Percentiles rank a stretch among this genome's conserved stretches.
These are phyloP conservation scores for Limenitis camilla DNA, from an alignment of 2,888 invertebrate genomes.

Conservation along the genomic window DNA sequence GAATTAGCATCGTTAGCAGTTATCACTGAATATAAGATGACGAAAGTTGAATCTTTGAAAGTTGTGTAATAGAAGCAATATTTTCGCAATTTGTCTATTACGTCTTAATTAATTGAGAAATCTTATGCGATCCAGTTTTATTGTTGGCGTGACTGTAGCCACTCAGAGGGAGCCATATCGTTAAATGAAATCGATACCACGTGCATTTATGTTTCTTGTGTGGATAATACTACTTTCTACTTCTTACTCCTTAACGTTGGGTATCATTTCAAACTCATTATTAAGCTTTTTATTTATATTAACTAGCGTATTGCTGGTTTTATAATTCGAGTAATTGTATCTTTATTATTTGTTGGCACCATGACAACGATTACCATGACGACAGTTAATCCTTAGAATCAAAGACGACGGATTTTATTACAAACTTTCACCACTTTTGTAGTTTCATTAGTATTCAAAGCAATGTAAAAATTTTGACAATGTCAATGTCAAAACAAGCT, in stretches of 20 bases:
- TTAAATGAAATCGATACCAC: slow-evolving; percentile 43
- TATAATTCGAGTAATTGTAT: too few species aligned
- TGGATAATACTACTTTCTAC: slow-evolving; percentile 51
- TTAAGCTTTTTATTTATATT: too few species aligned
- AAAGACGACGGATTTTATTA: too few species aligned
- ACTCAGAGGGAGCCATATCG: slow-evolving; percentile 30
- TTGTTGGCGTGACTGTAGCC: slow-evolving; percentile 29
- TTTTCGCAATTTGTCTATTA: slow-evolving; percentile 22
- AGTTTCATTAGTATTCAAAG: too few species aligned
- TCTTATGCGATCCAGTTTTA: slow-evolving; percentile 22
- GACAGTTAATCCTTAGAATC: too few species aligned
- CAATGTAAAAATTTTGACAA: too few species aligned
- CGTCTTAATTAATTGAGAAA: slow-evolving; percentile 24
- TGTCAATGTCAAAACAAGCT: too few species aligned
- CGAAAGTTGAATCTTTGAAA: slow-evolving; percentile 10
- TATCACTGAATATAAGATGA: slow-evolving; percentile 9
- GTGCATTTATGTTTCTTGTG: slow-evolving; percentile 35
- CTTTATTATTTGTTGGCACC: too few species aligned
- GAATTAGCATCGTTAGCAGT: slow-evolving; percentile 8
- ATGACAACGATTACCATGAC: too few species aligned
- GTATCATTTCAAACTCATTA: not conserved
- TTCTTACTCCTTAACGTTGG: slow-evolving; percentile 25
- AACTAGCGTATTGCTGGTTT: too few species aligned
- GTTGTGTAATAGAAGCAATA: slow-evolving; percentile 17
- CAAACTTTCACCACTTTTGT: too few species aligned